Conservation (phyloP, 2,888 invertebrate genomes). For the Drosophila fungiperda region DNA sequence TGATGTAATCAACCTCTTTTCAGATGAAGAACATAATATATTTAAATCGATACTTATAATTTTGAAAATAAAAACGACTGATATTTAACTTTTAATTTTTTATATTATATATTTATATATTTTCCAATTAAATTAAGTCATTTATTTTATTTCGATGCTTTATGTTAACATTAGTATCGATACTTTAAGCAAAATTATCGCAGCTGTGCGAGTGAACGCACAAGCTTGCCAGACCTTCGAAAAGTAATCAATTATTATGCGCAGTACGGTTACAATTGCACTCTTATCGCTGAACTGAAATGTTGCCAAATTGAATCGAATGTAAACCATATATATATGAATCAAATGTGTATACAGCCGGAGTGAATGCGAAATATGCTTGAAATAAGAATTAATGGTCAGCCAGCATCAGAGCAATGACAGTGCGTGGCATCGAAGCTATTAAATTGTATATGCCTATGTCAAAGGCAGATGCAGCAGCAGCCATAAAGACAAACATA, state of each 20-base stretch:
- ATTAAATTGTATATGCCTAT: conserved; percentile 77
- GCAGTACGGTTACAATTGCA: conserved; percentile 29
- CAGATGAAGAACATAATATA: neutral
- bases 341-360: neutral
- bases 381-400: conserved; percentile 26
- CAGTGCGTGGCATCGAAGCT: conserved; percentile 82
- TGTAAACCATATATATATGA: conserved; percentile 40
- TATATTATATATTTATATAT: too few relatives aligned
- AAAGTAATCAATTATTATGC: conserved; percentile 1
- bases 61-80: neutral
- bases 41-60: neutral
- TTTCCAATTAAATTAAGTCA: neutral
- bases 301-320: conserved; percentile 54
- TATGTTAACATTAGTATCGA: conserved; percentile 15
- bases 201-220: neutral
- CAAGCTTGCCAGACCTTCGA: conserved; percentile 26
- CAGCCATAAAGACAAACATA: conserved; percentile 68
- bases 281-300: conserved; percentile 46
- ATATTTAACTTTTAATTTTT: too few relatives aligned
- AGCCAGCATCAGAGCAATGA: conserved; percentile 59
- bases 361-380: conserved; percentile 36
- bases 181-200: conserved; percentile 8
- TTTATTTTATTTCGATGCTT: neutral
- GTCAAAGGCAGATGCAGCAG: conserved; percentile 48
- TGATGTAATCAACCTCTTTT: neutral